phyloP scores from a whole-genome alignment of 2,888 invertebrate genomes.

The Escarpia spicata region DNA sequence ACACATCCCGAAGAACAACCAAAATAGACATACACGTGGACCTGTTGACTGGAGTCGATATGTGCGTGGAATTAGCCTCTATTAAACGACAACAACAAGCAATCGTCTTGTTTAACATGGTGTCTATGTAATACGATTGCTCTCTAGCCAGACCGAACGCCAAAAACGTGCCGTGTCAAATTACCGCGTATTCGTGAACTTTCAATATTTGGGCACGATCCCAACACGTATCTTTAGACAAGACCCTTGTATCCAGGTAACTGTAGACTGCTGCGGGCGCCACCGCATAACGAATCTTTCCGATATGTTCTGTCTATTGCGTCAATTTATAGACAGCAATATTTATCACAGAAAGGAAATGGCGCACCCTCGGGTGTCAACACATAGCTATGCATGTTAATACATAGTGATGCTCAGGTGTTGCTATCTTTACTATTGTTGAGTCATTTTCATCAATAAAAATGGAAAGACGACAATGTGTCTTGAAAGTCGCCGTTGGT shows the following conservation, averaged over 20 bases:
- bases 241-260: background rate
- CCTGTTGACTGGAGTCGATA: background rate
- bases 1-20: background rate
- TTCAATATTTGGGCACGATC: background rate
- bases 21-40: background rate
- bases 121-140: background rate
- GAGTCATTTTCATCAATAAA: background rate
- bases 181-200: background rate
- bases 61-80: background rate
- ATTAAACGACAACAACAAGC: background rate
- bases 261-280: background rate
- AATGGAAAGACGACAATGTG: background rate
- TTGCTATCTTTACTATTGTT: background rate
- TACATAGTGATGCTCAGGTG: background rate
- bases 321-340: background rate
- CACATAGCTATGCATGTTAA: background rate
- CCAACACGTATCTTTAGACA: background rate
- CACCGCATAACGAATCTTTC: background rate
- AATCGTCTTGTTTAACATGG: background rate
- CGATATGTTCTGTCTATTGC: background rate
- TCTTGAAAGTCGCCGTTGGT: background rate
- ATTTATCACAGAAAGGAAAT: background rate
- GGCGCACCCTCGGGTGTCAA: background rate
- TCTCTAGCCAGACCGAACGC: background rate
- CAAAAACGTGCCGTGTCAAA: background rate